phyloP scores from a whole-genome alignment of 1,140 invertebrate genomes.

The Drosophila sp. region DNA sequence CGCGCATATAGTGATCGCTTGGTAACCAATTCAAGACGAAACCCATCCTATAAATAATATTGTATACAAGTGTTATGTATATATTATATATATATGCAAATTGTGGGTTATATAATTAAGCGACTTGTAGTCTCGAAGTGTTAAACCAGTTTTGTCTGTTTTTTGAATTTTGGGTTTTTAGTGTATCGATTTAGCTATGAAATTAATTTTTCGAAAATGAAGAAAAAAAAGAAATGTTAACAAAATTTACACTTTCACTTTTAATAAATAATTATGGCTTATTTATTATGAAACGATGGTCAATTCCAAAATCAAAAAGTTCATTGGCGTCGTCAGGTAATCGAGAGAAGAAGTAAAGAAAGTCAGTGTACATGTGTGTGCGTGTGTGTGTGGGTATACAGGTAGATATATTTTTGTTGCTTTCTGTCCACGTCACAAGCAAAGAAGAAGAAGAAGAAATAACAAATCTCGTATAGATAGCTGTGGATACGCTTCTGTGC shows the following conservation, averaged over 20 bases:
- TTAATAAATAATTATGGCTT: slow-evolving; percentile 54
- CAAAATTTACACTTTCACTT: slow-evolving; percentile 70
- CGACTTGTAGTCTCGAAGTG: slow-evolving; percentile 20
- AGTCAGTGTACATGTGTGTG: slow-evolving; percentile 40
- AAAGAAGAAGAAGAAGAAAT: not conserved
- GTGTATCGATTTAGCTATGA: slow-evolving; percentile 38
- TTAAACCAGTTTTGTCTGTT: slow-evolving; percentile 58
- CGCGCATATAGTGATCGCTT: slow-evolving; percentile 73
- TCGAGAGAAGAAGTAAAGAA: slow-evolving; percentile 55
- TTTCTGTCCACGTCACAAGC: slow-evolving; percentile 68
- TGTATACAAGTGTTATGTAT: slow-evolving; percentile 39
- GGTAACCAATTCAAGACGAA: slow-evolving; percentile 74
- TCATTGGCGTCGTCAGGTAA: slow-evolving; percentile 57
- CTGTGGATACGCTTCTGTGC: slow-evolving; percentile 72
- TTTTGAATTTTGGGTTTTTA: slow-evolving; percentile 31
- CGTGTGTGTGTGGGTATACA: slow-evolving; percentile 24
- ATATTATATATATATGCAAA: slow-evolving; percentile 58
- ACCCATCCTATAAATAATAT: slow-evolving; percentile 77
- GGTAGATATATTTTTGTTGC: slow-evolving; percentile 29
- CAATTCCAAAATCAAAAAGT: slow-evolving; percentile 51
- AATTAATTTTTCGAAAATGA: slow-evolving; percentile 34
- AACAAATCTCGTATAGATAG: slow-evolving; percentile 47
- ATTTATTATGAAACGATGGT: slow-evolving; percentile 67
- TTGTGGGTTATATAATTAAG: slow-evolving; percentile 61
- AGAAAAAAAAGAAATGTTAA: slow-evolving; percentile 19